Evolutionary conservation across 1,140 invertebrate genomes (phyloP), one percentile per base, ranked within the genome.

Genomic region (Homarus americanus): DNA sequence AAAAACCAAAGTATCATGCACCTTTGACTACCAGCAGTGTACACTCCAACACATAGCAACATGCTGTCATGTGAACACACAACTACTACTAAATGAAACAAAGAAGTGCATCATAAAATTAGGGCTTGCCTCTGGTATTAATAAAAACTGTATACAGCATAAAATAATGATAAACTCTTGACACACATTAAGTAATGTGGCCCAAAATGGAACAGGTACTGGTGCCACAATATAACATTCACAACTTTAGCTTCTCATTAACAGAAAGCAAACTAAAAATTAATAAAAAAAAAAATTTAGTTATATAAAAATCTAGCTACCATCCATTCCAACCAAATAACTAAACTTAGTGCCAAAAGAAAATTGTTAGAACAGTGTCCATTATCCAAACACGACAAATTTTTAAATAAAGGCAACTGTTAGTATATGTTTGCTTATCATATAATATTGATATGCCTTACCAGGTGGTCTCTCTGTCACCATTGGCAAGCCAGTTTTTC

Each of bases 381-480:
- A 9, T 69, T 69, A 69, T 9, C 63, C 63, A 32, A 24, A 28
- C 7, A 32, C 12, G 63, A 32, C n/a, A 69, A 69, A 58, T 20
- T n/a, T n/a, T n/a, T 58, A 20, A 58, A 15, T 24, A 15, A 49
- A 20, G 53, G 17, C 53, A 20, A 20, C 20, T 58, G 53, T 58
- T 58, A 58, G 53, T 58, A 24, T 24, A 58, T 58, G 17, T 32
- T 28, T 69, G 63, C 5, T 32, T 9, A 32, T 32, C 63, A 69
- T 32, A 9, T 69, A 69, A 69, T 32, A 32, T 28, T 66, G 2
- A 69, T 58, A 38, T n/a, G 36, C 15, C 93, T 94, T 95, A 98
- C 97, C 97, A 95, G 97, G 96, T 84, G 96, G 97, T 93, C 97
- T 95, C 94, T 98, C 97, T 91, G 97, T 98, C 0, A 98, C 97